These are phyloP conservation scores for Tor tambroides DNA, from an alignment of 2,113 vertebrate species.

Conservation along the genomic window DNA sequence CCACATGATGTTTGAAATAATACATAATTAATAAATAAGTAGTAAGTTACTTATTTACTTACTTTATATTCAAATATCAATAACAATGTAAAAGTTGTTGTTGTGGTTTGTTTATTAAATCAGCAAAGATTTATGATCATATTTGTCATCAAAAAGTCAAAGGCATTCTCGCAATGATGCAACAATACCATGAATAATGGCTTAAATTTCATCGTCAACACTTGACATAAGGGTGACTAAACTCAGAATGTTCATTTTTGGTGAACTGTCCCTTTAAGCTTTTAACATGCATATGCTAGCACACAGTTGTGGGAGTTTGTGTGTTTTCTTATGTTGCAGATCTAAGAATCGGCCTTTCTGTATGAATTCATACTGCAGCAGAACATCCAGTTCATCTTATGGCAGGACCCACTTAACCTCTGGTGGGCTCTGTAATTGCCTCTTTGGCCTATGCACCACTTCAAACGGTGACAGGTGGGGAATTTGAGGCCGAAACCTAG, in stretches of 20 bases:
- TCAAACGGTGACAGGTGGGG: slow-evolving; percentile 34
- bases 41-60: too few relatives aligned
- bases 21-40: too few relatives aligned
- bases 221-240: too few relatives aligned
- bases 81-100: neutral
- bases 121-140: neutral
- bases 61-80: neutral
- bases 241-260: neutral
- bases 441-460: slow-evolving; percentile 28
- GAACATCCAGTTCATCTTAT: slow-evolving; percentile 20
- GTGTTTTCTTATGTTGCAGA: neutral
- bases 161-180: too few relatives aligned
- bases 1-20: too few relatives aligned
- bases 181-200: too few relatives aligned
- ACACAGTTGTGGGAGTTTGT: neutral
- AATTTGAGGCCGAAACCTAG: neutral
- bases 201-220: too few relatives aligned
- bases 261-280: neutral
- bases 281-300: neutral
- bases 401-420: slow-evolving; percentile 46
- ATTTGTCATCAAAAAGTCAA: neutral
- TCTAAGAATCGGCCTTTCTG: neutral
- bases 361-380: neutral
- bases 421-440: slow-evolving; percentile 23
- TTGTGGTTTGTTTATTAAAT: neutral